Base-by-base conservation (phyloP, 2,888 invertebrate genomes). In the Drosophila anceps region DNA sequence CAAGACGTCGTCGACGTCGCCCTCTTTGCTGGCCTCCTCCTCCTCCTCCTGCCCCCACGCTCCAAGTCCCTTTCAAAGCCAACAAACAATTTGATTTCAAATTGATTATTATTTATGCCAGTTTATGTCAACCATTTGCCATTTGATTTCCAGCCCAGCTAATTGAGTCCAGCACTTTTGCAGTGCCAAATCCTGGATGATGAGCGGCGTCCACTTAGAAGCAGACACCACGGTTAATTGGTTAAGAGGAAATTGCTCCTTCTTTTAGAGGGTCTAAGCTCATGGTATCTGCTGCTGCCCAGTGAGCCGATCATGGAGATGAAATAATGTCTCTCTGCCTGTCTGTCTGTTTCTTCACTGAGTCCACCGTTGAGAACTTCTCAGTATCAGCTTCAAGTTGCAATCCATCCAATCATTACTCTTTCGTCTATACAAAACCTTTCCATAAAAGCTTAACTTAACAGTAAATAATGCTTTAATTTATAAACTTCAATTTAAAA, bases 31-130 rank as follows among this genome's bases (percentile, higher is more conserved):
- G 2, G 13, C 6, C 43, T 13, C 20, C 20, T 0, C 12, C 44
- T 3, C 24, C 43, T 12, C 10, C 44, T 8, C 39, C 51, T n/a
- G 43, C 10, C 1, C 58, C 60, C 48, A 2, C 7, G n/a, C 51
- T 2, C 10, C 33, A 44, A 20, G 8, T 31, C 54, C 27, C 29
- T 27, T n/a, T 20, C 37, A 24, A 48, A 13, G n/a, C 20, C 46
- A n/a, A 31, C 48, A n/a, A 55, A 71, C 71, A 81, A 84, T 87
- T 87, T 90, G 84, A 91, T 91, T 84, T 88, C 84, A 86, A 90
- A 87, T 91, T 91, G 85, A 91, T 91, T 90, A 90, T 85, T 90
- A 91, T 91, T 91, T 91, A 91, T 91, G 84, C 70, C 78, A 74
- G 71, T 82, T 76, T 60, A 80, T 76, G 73, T 72, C 62, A 67